Percentiles rank a stretch among this genome's conserved stretches.
phyloP scores from a whole-genome alignment of 2,797 vertebrate species.

The Tolypeutes matacus region DNA sequence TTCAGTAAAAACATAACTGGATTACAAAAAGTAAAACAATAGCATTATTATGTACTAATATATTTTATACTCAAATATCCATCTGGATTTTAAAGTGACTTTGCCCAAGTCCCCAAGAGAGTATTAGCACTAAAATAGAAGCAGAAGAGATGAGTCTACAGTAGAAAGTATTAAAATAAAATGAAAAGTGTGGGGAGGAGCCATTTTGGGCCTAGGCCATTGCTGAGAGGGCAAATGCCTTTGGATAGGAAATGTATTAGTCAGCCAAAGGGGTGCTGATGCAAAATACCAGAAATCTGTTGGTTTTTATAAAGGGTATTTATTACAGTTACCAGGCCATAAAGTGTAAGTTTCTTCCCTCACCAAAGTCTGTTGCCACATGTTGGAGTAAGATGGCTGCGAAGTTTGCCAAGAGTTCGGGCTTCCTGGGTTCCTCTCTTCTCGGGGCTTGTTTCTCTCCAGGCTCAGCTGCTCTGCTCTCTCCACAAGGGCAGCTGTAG shows the following conservation, averaged over 20 bases:
- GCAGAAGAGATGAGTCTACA: background rate
- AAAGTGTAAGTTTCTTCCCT: no score
- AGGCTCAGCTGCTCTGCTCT: no score
- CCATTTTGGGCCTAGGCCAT: background rate
- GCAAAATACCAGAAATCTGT: no score
- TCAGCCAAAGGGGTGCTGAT: no score
- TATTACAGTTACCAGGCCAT: no score
- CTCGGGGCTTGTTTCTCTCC: no score
- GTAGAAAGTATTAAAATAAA: background rate
- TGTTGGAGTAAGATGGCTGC: no score
- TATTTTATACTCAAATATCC: background rate
- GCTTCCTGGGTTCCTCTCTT: no score
- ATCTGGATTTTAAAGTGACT: background rate
- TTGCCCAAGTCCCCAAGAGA: background rate
- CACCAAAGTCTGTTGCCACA: no score
- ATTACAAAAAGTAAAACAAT: background rate
- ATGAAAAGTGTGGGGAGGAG: background rate
- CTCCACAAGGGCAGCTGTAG: no score
- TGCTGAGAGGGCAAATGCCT: background rate
- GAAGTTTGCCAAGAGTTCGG: no score
- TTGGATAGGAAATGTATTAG: background rate
- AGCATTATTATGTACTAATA: background rate
- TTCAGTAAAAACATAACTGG: background rate
- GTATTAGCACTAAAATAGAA: conserved; percentile 17
- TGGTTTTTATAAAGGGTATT: no score